phyloP scores from a whole-genome alignment of 2,888 invertebrate species.

The Lingula anatina region DNA sequence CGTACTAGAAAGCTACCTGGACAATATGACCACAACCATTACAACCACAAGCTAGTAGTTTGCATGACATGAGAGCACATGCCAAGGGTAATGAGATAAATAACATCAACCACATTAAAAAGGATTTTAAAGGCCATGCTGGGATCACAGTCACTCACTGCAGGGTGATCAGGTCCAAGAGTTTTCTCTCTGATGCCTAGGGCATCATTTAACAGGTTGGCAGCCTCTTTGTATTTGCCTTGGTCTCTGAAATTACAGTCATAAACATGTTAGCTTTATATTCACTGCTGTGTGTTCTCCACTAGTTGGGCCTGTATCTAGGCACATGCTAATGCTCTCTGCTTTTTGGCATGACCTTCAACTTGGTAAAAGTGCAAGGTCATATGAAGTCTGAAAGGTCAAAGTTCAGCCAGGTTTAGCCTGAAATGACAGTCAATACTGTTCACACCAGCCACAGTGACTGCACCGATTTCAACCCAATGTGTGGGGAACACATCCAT shows the following conservation, averaged over 20 bases:
- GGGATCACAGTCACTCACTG: constrained; percentile 59
- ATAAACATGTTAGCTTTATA: neutral
- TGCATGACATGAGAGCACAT: too few relatives aligned
- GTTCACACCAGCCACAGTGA: neutral
- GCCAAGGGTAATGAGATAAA: constrained; percentile 3
- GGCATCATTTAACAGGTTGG: constrained; percentile 95
- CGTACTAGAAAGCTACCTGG: too few relatives aligned
- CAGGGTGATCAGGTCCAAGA: constrained; percentile 96
- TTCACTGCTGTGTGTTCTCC: neutral
- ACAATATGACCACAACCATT: too few relatives aligned
- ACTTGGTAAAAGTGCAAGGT: neutral
- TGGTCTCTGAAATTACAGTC: constrained; percentile 69
- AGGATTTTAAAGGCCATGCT: too few relatives aligned
- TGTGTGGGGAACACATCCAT: neutral
- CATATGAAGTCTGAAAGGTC: neutral
- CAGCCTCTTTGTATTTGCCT: constrained; percentile 99
- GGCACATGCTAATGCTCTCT: neutral
- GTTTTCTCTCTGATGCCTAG: constrained; percentile 97
- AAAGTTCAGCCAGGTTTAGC: neutral
- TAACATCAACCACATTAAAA: neutral
- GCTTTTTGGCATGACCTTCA: neutral
- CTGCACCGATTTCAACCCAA: neutral
- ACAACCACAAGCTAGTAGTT: too few relatives aligned
- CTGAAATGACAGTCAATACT: neutral
- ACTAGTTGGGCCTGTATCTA: neutral